phyloP scores from a whole-genome alignment of 1,140 invertebrate species.

The Tetragonula clypearis region DNA sequence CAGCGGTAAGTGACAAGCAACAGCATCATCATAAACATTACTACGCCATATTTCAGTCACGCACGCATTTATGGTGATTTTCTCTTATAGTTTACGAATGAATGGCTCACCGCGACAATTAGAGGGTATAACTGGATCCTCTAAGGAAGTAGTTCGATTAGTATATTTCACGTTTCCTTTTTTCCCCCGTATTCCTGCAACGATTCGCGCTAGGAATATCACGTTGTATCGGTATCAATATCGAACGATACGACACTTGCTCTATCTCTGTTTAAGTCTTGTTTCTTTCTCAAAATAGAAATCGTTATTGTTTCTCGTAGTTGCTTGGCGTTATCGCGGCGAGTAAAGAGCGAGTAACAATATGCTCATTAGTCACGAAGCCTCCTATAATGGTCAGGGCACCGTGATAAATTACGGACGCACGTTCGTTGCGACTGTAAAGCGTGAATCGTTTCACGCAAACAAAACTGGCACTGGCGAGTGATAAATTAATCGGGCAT shows the following conservation, averaged over 20 bases:
- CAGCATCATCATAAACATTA: constrained; percentile 67
- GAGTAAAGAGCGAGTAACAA: neutral
- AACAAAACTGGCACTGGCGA: neutral
- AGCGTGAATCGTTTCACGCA: neutral
- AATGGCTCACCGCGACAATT: constrained; percentile 27
- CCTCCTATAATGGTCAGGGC: neutral
- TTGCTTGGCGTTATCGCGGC: neutral
- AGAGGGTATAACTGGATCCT: constrained; percentile 24
- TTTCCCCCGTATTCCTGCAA: neutral
- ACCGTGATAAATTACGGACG: neutral
- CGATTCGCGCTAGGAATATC: neutral
- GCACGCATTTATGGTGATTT: constrained; percentile 64
- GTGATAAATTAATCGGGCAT: neutral
- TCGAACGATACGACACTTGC: neutral
- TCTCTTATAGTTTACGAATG: constrained; percentile 57
- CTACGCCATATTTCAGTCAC: constrained; percentile 64
- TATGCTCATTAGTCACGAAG: neutral
- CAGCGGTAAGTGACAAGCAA: constrained; percentile 64
- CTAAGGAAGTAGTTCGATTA: constrained; percentile 60
- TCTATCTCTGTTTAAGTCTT: neutral
- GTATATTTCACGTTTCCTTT: constrained; percentile 48
- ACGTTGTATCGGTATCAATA: neutral
- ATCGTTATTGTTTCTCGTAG: neutral
- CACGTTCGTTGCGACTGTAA: neutral
- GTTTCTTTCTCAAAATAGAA: neutral